Evolutionary conservation across 1,140 invertebrate species (phyloP), one percentile per base, ranked within the genome.

Genomic region (Procambarus virginalis): DNA sequence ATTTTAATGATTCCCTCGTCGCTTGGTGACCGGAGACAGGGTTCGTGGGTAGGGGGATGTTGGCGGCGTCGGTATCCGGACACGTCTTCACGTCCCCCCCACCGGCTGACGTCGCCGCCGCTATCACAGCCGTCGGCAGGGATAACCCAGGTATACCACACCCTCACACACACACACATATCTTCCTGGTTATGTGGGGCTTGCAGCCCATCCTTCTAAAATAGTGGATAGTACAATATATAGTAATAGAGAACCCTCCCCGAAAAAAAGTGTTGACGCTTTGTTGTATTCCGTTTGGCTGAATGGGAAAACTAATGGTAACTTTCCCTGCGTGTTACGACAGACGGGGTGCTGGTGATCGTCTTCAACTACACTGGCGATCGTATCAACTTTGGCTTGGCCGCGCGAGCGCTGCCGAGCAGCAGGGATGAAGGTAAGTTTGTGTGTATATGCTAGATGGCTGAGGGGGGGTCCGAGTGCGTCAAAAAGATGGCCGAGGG

Each of bases 291-390:
- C 34, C 0, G 34, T 34, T 34, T 34, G 34, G 34, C 34, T 34
- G 34, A 34, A 34, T 34, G 34, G 34, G 34, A 1, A 34, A 34
- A 34, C 34, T 34, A 34, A 34, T n/a, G n/a, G n/a, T 34, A 34
- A 34, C 2, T 55, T 12, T 55, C 51, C 3, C 51, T 55, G 1
- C 34, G 34, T 34, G 34, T 34, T 86, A 84, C 55, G 94, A 68
- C 80, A 97, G 96, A 94, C 90, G 97, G 97, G 49, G 95, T 96
- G 78, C 92, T 98, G 5, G 94, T 97, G 0, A 94, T 97, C 22
- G 95, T 97, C 9, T 96, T 96, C 12, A 98, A 98, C 94, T 98
- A 98, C 93, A 98, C 97, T 8, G 97, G 97, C 0, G 97, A 98
- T 93, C 94, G 97, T 92, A 94, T 98, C 4, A 98, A 98, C 93